Evolutionary conservation across 2,797 vertebrate genomes (phyloP), one percentile per base, ranked within the genome.

Genomic region (Gambelia wislizenii): DNA sequence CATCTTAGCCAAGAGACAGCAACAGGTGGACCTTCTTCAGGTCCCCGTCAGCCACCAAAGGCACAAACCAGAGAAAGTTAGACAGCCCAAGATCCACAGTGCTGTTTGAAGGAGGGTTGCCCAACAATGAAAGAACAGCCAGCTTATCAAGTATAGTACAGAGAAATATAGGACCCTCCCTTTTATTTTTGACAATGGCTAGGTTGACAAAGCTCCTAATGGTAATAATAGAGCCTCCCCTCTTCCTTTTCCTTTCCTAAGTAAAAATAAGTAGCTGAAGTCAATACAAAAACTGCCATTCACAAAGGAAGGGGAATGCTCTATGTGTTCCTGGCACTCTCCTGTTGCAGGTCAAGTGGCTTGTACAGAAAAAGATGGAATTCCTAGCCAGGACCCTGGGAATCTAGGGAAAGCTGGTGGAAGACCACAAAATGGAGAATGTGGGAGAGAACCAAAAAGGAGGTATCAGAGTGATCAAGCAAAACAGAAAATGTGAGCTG

Each of bases 71-170:
- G 30, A n/a, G 75, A 5, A 49, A 78, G 2, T 2, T 3, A 20
- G 4, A 8, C 2, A 52, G 49, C 33, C 47, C 3, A n/a, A 52
- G 47, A 30, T 18, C 30, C 30, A 3, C 6, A 16, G 30, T 30
- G 13, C 76, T 52, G 47, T 33, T 18, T 33, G 47, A 33, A 7
- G 14, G 5, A 18, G 47, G 2, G 33, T 20, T 22, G 33, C 33
- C 36, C 1, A 6, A 4, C 9, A 36, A 6, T 25, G n/a, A 36
- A 39, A 81, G 22, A n/a, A 36, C 20, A 12, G 12, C 36, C n/a
- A 2, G 39, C 39, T 6, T 4, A n/a, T n/a, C n/a, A 1, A 14
- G 18, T 30, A 1, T n/a, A 1, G 39, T 0, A 64, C 6, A 9
- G 80, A 30, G 25, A 44, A 64, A 22, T 12, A 7, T 9, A 30